Evolutionary conservation across 2,113 vertebrate species (phyloP), one percentile per base, ranked within the genome.

Genomic region (Gallinago paraguaiae): DNA sequence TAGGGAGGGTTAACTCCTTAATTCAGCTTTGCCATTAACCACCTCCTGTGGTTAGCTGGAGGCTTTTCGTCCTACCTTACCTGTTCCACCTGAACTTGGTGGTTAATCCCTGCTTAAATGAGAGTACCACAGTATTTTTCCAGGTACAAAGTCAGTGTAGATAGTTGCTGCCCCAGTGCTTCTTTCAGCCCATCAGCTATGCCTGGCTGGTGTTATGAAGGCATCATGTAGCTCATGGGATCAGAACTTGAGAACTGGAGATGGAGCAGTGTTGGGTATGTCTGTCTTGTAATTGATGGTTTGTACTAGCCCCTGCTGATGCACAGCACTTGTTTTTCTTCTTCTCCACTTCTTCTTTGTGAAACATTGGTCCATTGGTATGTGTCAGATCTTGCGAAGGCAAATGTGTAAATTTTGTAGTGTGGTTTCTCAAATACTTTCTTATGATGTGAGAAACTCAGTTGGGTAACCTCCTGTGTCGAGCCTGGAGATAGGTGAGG

Each of bases 401-500:
- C 13, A 30, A 10, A 39, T 7, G 3, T 27, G 25, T 39, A 60
- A n/a, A 12, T 90, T 60, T 27, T 5, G 9, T 67, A 19, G n/a
- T 7, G 12, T 35, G 23, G 25, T 23, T 91, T 64, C 43, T 86
- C 43, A 51, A n/a, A 7, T 51, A 13, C 18, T 60, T 77, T 23
- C 28, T 60, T 64, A 17, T 50, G 37, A 17, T 23, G 5, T 2
- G 0, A 56, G 27, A 60, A 63, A n/a, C 28, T 59, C 27, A 17
- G 1, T 41, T 27, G 53, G 30, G n/a, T 41, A 76, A 7, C 4
- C 3, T 81, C 17, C 16, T 13, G 0, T 39, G 17, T 18, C 50
- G 68, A 51, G n/a, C 24, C 27, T 67, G 54, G 11, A 53, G 69
- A 10, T 4, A 2, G 33, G 31, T 20, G 59, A 23, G 10, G 19